Evolutionary conservation across 64 coral and sea anemone genomes (phyloP), one percentile per base, ranked within the genome.

Genomic region (Platygyra sinensis): DNA sequence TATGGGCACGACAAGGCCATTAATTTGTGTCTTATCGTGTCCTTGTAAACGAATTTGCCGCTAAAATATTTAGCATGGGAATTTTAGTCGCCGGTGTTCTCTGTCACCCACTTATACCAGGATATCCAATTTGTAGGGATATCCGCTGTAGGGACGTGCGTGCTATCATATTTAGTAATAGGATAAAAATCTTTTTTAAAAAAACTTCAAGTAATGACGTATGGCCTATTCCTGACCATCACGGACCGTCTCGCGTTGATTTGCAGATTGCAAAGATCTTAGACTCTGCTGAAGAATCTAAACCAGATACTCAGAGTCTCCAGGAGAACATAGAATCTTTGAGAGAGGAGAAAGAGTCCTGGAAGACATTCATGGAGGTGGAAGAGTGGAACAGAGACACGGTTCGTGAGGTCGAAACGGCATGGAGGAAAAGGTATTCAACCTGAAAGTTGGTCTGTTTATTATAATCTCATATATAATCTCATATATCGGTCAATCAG

Each of bases 231-330:
- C 22, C 22, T 69, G 20, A 27, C 22, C n/a, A 22, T 27, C 25
- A 6, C n/a, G 10, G 22, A 11, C 22, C 65, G 22, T 69, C 24
- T 67, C 42, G 79, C 38, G n/a, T 67, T 85, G 32, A 49, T 85
- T 50, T 85, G 19, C 81, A 85, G 81, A 64, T 85, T 71, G 38
- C 63, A 50, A 18, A 71, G 81, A 29, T 85, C 49, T 85, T 85
- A 71, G 62, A 85, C 36, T 71, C 36, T 71, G 20, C 81, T 85
- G 22, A 85, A 27, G 36, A 85, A 24, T 1, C 62, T 49, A 2
- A 69, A 27, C 36, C 32, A 71, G 62, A 85, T 24, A 38, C 39
- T 20, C 81, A n/a, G 64, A 52, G 63, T 63, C 9, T 85, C 8
- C 81, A 67, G 10, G 69, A 51, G 4, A 85, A 71, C 62, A 27